Evolutionary conservation across 2,113 vertebrate genomes (phyloP).

Genomic region (Sporophila hypoxantha): DNA sequence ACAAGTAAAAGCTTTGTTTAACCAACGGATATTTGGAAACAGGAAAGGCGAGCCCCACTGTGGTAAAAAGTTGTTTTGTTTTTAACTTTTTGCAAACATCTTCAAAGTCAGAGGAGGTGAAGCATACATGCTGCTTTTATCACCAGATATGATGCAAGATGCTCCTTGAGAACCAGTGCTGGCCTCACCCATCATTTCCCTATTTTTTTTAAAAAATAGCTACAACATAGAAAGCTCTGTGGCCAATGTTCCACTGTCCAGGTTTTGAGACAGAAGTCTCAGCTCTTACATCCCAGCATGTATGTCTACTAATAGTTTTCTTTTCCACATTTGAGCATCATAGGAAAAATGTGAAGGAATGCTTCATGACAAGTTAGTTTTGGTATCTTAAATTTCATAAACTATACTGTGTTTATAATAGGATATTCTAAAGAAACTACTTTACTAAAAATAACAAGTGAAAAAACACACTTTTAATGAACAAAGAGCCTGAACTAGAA

Average conservation of each 20-base stretch:
- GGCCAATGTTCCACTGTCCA: background rate
- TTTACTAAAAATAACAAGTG: background rate
- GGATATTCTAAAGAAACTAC: background rate
- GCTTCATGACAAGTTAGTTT: background rate
- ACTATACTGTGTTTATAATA: background rate
- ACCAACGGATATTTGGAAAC: conserved; percentile 32
- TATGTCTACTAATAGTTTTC: background rate
- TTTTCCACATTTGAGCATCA: background rate
- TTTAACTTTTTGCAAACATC: background rate
- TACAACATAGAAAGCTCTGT: background rate
- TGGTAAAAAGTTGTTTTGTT: background rate
- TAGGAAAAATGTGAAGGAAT: background rate
- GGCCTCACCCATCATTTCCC: background rate
- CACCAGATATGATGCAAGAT: background rate
- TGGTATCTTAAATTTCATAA: background rate
- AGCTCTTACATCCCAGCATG: background rate
- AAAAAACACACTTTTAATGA: background rate
- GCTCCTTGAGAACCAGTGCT: background rate
- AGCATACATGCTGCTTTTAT: background rate
- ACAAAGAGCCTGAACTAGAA: background rate
- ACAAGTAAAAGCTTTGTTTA: background rate
- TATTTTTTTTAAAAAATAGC: background rate
- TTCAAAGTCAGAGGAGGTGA: background rate
- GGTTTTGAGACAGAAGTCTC: background rate
- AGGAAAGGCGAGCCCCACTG: background rate